Evolutionary conservation across 1,140 invertebrate species (phyloP).

Genomic region (Pseudachorutes palmiensis): DNA sequence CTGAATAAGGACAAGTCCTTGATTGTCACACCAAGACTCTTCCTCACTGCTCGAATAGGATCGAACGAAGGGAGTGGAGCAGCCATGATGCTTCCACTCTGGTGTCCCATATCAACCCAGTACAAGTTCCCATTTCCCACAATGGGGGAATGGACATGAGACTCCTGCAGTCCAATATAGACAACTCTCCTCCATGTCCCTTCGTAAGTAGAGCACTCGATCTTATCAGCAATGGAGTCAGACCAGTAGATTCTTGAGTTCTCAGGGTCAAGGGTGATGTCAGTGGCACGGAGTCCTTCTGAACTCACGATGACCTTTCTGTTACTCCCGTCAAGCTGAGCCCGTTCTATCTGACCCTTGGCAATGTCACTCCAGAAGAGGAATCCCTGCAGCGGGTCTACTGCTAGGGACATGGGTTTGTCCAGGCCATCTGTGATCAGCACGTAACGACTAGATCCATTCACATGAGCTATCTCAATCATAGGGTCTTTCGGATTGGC

Average conservation of each 20-base stretch:
- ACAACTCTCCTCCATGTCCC: slow-evolving; percentile 44
- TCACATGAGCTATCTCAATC: slow-evolving; percentile 50
- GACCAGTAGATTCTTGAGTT: slow-evolving; percentile 48
- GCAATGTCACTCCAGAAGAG: slow-evolving; percentile 24
- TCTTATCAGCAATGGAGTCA: slow-evolving; percentile 46
- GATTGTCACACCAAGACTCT: slow-evolving; percentile 56
- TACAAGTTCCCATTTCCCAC: slow-evolving; percentile 48
- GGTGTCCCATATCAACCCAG: slow-evolving; percentile 52
- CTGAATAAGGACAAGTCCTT: slow-evolving; percentile 55
- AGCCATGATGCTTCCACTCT: slow-evolving; percentile 56
- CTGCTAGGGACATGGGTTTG: slow-evolving; percentile 50
- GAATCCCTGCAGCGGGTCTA: slow-evolving; percentile 55
- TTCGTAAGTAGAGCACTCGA: slow-evolving; percentile 48
- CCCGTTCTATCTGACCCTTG: slow-evolving; percentile 48
- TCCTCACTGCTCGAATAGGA: slow-evolving; percentile 47
- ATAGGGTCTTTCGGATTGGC: slow-evolving; percentile 51
- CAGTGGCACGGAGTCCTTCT: slow-evolving; percentile 42
- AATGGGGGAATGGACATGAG: slow-evolving; percentile 42
- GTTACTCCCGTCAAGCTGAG: slow-evolving; percentile 50
- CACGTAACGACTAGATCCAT: slow-evolving; percentile 48
- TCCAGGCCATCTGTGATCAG: slow-evolving; percentile 46
- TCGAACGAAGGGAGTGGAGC: slow-evolving; percentile 46
- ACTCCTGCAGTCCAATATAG: slow-evolving; percentile 19
- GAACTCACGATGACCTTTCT: slow-evolving; percentile 47
- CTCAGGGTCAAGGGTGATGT: slow-evolving; percentile 53